A percentile compares a stretch with the other conserved stretches of the same genome.
Conservation (phyloP, 1,140 invertebrate species). For the Caenorhabditis briggsae region DNA sequence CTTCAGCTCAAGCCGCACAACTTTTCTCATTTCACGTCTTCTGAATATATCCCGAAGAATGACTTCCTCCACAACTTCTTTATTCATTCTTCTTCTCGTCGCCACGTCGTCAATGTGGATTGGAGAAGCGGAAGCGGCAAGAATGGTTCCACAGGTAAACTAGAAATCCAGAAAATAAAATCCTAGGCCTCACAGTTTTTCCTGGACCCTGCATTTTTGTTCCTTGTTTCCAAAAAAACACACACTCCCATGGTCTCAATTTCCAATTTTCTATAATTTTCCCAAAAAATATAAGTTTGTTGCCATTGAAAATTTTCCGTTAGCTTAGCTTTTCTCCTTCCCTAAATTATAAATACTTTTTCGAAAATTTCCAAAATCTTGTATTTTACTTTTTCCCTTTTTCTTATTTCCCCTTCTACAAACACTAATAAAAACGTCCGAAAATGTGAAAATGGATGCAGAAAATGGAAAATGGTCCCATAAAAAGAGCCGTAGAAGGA, state of each 20-base stretch:
- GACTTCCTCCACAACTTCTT: slow-evolving; percentile 3
- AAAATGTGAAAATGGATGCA: neutral
- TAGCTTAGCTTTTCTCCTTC: neutral
- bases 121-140: neutral
- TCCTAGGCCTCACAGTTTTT: neutral
- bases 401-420: neutral
- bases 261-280: neutral
- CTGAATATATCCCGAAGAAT: neutral
- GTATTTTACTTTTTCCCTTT: neutral
- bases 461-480: slow-evolving; percentile 1
- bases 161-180: neutral
- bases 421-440: slow-evolving; percentile 50
- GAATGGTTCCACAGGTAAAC: slow-evolving; percentile 2
- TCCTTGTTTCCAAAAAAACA: neutral
- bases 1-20: slow-evolving; percentile 1
- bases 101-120: slow-evolving; percentile 32
- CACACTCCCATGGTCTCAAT: slow-evolving; percentile 46
- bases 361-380: too few species aligned
- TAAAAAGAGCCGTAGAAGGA: neutral
- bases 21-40: neutral
- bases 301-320: neutral
- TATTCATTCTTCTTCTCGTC: slow-evolving; percentile 22
- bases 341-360: slow-evolving; percentile 26
- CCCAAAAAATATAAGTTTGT: neutral
- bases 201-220: neutral